Evolutionary conservation across 2,888 invertebrate species (phyloP).

Genomic region (Siphonodentalium dalli): DNA sequence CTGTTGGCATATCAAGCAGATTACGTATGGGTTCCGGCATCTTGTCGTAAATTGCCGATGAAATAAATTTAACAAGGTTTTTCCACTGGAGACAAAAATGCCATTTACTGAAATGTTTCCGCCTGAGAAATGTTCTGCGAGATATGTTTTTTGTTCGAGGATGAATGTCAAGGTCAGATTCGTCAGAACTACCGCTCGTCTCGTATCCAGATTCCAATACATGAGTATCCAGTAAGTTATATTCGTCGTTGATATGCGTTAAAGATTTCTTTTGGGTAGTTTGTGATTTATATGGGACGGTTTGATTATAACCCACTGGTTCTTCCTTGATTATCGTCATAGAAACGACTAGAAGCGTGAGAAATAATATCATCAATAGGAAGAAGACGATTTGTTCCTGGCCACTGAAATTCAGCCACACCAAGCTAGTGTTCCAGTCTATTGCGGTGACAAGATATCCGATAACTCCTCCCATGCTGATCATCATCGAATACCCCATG

Average conservation of each 20-base stretch:
- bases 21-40: slow-evolving; percentile 45
- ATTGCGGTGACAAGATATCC: slow-evolving; percentile 80
- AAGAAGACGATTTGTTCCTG: slow-evolving; percentile 93
- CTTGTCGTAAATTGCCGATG: slow-evolving; percentile 33
- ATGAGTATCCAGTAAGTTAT: slow-evolving; percentile 12
- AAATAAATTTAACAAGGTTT: slow-evolving; percentile 26
- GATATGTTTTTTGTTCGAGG: too few relatives aligned
- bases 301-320: slow-evolving; percentile 69
- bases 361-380: slow-evolving; percentile 86
- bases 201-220: slow-evolving; percentile 54
- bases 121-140: too few relatives aligned
- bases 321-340: slow-evolving; percentile 89
- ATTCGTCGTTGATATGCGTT: slow-evolving; percentile 5
- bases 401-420: slow-evolving; percentile 74
- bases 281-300: not conserved
- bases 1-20: slow-evolving; percentile 77
- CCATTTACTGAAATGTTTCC: too few relatives aligned
- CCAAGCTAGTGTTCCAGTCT: slow-evolving; percentile 85
- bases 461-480: slow-evolving; percentile 91
- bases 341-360: slow-evolving; percentile 82
- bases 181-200: slow-evolving; percentile 45
- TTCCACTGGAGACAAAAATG: too few relatives aligned
- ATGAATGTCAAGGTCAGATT: too few relatives aligned
- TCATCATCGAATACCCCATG: slow-evolving; percentile 95
- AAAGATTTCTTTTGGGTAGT: not conserved